Evolutionary conservation across 2,888 invertebrate genomes (phyloP).

Genomic region (Eumacrocentrus americanus): DNA sequence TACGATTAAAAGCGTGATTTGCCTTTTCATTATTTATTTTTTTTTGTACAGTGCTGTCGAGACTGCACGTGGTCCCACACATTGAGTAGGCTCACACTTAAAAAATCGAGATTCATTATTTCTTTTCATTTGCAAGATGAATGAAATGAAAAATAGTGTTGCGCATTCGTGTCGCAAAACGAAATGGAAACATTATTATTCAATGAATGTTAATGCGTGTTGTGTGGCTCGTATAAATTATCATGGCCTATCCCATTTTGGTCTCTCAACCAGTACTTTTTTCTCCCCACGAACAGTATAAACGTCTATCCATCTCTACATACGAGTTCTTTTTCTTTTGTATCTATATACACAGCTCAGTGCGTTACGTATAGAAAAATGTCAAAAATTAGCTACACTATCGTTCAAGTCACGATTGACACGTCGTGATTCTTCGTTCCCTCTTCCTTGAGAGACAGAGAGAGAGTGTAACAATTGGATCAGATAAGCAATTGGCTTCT

Average conservation of each 20-base stretch:
- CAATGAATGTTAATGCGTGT: conserved; percentile 4
- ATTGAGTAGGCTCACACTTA: not conserved
- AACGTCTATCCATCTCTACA: not conserved
- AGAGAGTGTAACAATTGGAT: conserved; percentile 36
- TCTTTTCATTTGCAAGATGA: not conserved
- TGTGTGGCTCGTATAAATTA: not conserved
- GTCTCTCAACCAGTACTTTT: conserved; percentile 6
- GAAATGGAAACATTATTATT: not conserved
- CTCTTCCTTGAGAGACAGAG: conserved; percentile 19
- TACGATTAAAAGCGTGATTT: not conserved
- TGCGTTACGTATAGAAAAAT: conserved; percentile 32
- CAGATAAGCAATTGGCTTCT: conserved; percentile 23
- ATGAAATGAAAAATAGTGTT: not conserved
- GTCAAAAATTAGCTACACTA: conserved; percentile 32
- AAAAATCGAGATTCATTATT: not conserved
- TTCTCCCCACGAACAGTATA: not conserved
- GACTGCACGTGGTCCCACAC: conserved; percentile 13
- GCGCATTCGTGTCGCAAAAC: not conserved
- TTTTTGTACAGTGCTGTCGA: not conserved
- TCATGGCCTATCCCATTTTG: not conserved
- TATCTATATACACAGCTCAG: conserved; percentile 34
- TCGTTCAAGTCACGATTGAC: conserved; percentile 20
- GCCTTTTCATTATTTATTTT: not conserved
- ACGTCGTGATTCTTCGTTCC: conserved; percentile 8
- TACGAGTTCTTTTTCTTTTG: too few relatives aligned